Conservation (phyloP, 2,888 invertebrate genomes). For the Oscheius myriophilus region DNA sequence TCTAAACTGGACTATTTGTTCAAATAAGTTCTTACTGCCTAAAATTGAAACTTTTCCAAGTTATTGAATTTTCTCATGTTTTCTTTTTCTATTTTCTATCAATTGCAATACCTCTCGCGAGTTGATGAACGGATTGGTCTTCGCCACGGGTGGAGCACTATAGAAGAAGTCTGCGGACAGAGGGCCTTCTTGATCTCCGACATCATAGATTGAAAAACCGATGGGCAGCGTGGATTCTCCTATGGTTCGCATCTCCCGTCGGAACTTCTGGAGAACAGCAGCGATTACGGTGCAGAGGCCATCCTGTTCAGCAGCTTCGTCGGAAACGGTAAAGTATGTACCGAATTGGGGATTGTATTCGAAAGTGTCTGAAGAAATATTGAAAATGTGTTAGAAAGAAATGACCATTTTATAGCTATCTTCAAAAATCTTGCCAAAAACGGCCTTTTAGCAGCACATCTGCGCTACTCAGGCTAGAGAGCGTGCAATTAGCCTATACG, state of each 20-base stretch:
- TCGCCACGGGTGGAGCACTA: slow-evolving; percentile 81
- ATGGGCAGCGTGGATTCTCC: slow-evolving; percentile 92
- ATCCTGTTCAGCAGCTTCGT: slow-evolving; percentile 77
- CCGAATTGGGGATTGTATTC: slow-evolving; percentile 92
- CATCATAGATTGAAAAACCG: slow-evolving; percentile 89
- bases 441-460: no score
- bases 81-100: no score
- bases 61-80: no score
- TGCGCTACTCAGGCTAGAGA: no score
- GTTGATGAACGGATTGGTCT: slow-evolving; percentile 95
- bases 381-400: not conserved
- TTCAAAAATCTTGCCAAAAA: no score
- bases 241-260: slow-evolving; percentile 85
- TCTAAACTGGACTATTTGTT: no score
- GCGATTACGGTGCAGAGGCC: slow-evolving; percentile 92
- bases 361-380: slow-evolving; percentile 82
- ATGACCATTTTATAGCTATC: no score
- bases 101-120: slow-evolving; percentile 84
- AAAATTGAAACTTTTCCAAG: no score
- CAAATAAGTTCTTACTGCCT: no score
- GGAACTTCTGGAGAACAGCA: slow-evolving; percentile 87
- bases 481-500: no score
- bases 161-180: slow-evolving; percentile 81
- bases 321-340: slow-evolving; percentile 83
- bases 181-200: slow-evolving; percentile 9